phyloP scores from a whole-genome alignment of 2,797 vertebrate species.

The Spea hammondii region DNA sequence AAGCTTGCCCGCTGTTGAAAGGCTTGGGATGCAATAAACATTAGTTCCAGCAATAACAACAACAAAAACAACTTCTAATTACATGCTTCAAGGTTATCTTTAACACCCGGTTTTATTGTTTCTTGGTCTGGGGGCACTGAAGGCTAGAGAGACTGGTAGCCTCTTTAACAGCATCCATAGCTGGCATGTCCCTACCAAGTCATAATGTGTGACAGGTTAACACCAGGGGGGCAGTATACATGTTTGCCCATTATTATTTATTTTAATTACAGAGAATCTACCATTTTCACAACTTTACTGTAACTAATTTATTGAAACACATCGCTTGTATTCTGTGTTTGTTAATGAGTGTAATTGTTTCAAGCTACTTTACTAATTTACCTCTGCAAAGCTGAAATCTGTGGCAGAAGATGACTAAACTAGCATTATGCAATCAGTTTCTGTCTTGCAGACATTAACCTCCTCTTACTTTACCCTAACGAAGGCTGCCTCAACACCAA shows the following conservation, averaged over 20 bases:
- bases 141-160: slow-evolving; percentile 41
- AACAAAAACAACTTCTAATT: slow-evolving; percentile 42
- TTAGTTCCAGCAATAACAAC: slow-evolving; percentile 39
- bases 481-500: no score
- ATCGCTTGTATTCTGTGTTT: no score
- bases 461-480: no score
- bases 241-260: neutral
- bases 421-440: no score
- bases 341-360: no score
- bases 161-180: slow-evolving; percentile 7
- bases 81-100: slow-evolving; percentile 51
- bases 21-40: slow-evolving; percentile 52
- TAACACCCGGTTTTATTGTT: slow-evolving; percentile 49
- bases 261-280: no score
- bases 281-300: no score
- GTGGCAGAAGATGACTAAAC: no score
- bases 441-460: no score
- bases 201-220: neutral
- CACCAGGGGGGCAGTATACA: neutral
- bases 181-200: neutral
- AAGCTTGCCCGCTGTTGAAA: slow-evolving; percentile 39
- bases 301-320: no score
- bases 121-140: slow-evolving; percentile 40
- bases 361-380: no score
- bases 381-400: no score